Conservation (phyloP, 1,140 invertebrate species). For the Cephus cinctus region DNA sequence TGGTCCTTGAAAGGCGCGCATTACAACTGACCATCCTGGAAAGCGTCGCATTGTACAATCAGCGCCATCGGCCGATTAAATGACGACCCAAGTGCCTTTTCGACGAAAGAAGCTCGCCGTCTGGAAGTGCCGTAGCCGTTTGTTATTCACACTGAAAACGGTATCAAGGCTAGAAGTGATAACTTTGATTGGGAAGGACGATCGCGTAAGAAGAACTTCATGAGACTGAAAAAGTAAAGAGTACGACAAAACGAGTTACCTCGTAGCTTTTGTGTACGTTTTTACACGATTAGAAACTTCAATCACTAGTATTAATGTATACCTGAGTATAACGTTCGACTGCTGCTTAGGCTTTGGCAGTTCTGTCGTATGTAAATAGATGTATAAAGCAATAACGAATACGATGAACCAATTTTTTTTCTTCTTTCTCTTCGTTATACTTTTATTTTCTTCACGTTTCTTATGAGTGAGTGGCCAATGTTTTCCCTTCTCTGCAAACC, state of each 20-base stretch:
- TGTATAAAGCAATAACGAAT: constrained; percentile 46
- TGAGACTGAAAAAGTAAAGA: constrained; percentile 54
- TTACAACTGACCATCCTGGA: no score
- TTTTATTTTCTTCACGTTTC: no score
- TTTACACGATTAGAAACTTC: constrained; percentile 36
- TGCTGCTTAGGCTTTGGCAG: constrained; percentile 13
- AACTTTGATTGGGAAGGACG: no score
- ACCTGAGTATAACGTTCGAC: constrained; percentile 29
- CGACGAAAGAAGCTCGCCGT: constrained; percentile 2
- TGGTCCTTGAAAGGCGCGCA: no score
- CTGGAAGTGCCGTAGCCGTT: background rate
- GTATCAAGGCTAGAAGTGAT: background rate
- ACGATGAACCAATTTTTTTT: no score
- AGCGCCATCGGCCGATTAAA: background rate
- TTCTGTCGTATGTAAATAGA: constrained; percentile 36
- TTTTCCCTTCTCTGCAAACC: no score
- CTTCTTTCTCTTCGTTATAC: no score
- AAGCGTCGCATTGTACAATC: background rate
- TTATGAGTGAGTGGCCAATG: no score
- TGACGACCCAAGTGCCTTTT: constrained; percentile 10
- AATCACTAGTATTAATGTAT: constrained; percentile 46
- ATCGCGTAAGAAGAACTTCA: constrained; percentile 42
- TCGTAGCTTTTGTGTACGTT: constrained; percentile 52
- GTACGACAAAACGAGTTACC: constrained; percentile 51
- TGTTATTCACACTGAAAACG: background rate